Evolutionary conservation across 2,888 invertebrate species (phyloP).

Genomic region (Zygaena filipendulae): DNA sequence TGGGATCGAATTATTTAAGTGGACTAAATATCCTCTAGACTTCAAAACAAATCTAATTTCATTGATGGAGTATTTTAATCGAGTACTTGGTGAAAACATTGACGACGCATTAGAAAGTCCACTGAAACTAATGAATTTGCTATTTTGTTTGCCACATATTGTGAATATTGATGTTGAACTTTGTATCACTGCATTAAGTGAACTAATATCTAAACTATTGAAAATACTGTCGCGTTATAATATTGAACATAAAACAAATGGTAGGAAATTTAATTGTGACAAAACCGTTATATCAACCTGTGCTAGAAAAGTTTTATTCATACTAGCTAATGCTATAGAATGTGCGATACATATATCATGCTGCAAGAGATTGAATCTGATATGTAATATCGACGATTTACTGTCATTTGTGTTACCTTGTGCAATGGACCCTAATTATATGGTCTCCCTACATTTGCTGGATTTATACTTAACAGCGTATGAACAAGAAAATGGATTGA

Average conservation of each 20-base stretch:
- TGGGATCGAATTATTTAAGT: slow-evolving; percentile 69
- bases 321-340: slow-evolving; percentile 69
- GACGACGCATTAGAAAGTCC: slow-evolving; percentile 43
- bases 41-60: slow-evolving; percentile 47
- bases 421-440: slow-evolving; percentile 48
- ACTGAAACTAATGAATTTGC: slow-evolving; percentile 48
- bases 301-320: slow-evolving; percentile 59
- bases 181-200: slow-evolving; percentile 33
- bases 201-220: slow-evolving; percentile 36
- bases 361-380: slow-evolving; percentile 48
- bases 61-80: slow-evolving; percentile 45
- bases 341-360: slow-evolving; percentile 67
- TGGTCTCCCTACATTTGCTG: slow-evolving; percentile 59
- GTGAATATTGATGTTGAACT: slow-evolving; percentile 47
- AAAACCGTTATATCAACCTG: slow-evolving; percentile 32
- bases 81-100: slow-evolving; percentile 35
- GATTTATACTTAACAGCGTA: slow-evolving; percentile 65
- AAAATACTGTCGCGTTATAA: slow-evolving; percentile 34
- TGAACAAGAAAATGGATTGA: slow-evolving; percentile 51
- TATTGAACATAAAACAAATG: slow-evolving; percentile 30
- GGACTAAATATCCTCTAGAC: slow-evolving; percentile 75
- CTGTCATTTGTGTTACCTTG: slow-evolving; percentile 51
- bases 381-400: slow-evolving; percentile 48
- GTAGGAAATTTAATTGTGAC: slow-evolving; percentile 38
- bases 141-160: slow-evolving; percentile 69